phyloP scores from a whole-genome alignment of 2,797 vertebrate species.

The Rousettus madagascariensis region DNA sequence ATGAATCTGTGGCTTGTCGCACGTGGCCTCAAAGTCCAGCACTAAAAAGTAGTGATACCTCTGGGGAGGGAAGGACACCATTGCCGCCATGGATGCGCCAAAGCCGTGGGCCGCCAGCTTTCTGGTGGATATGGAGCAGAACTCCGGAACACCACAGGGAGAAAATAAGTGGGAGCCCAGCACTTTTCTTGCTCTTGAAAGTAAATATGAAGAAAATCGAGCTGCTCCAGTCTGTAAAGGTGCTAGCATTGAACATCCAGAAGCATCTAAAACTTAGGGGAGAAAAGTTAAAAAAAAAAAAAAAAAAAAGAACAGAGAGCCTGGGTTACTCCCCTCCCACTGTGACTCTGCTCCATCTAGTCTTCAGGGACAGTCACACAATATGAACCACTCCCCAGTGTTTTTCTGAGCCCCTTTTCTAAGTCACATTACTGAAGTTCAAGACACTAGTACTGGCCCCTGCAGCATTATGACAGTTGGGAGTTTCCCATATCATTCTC shows the following conservation, averaged over 20 bases:
- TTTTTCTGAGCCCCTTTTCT: slow-evolving; percentile 40
- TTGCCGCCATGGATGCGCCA: slow-evolving; percentile 89
- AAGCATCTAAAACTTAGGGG: slow-evolving; percentile 87
- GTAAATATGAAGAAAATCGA: slow-evolving; percentile 84
- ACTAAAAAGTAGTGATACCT: slow-evolving; percentile 92
- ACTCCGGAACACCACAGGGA: slow-evolving; percentile 81
- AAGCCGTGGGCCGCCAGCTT: slow-evolving; percentile 90
- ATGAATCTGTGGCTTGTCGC: slow-evolving; percentile 90
- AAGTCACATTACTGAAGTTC: slow-evolving; percentile 51
- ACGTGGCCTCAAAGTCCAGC: slow-evolving; percentile 91
- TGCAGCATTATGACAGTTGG: slow-evolving; percentile 60
- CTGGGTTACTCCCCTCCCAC: slow-evolving; percentile 75
- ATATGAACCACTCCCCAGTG: slow-evolving; percentile 36
- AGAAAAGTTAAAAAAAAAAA: slow-evolving; percentile 72
- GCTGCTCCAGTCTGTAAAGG: slow-evolving; percentile 85
- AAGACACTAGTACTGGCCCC: slow-evolving; percentile 47
- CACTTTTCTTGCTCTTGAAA: slow-evolving; percentile 85
- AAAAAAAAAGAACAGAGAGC: slow-evolving; percentile 52
- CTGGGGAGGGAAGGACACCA: slow-evolving; percentile 90
- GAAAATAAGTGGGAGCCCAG: slow-evolving; percentile 80
- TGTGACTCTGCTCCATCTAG: slow-evolving; percentile 34
- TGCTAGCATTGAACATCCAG: slow-evolving; percentile 89
- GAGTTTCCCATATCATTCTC: slow-evolving; percentile 55
- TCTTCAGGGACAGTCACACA: slow-evolving; percentile 52
- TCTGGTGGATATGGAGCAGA: slow-evolving; percentile 86